These are phyloP conservation scores for Ormyrus pomaceus DNA, from an alignment of 2,888 invertebrate genomes.

Conservation along the genomic window DNA sequence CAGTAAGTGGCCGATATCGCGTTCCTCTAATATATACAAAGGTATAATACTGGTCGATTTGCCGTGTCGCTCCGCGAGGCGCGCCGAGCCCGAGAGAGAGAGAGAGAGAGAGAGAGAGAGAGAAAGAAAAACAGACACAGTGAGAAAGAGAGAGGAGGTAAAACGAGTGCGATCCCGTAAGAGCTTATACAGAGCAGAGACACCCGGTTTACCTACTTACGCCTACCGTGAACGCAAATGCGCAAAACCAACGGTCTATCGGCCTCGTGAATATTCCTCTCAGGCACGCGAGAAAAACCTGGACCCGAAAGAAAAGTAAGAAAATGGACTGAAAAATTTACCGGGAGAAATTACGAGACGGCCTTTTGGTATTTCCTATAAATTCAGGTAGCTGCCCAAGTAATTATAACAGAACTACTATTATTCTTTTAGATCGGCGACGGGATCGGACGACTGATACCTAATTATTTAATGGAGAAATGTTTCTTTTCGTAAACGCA, in stretches of 20 bases:
- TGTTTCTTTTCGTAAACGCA: no score
- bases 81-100: no score
- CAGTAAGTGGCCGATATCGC: constrained; percentile 36
- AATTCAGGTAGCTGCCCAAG: no score
- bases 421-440: no score
- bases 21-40: neutral
- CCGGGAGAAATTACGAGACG: neutral
- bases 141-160: neutral
- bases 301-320: neutral
- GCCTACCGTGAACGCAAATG: constrained; percentile 64
- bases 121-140: no score
- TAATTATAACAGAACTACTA: no score
- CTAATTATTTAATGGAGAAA: no score
- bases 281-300: neutral
- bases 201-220: constrained; percentile 73
- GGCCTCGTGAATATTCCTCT: constrained; percentile 43
- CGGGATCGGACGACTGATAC: no score
- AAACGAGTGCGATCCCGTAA: constrained; percentile 40
- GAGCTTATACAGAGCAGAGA: constrained; percentile 54
- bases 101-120: no score
- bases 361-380: neutral
- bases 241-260: constrained; percentile 61
- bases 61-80: neutral
- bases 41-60: neutral
- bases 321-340: constrained; percentile 8